Conservation (phyloP, 2,113 vertebrate genomes). For the Lonchura striata region DNA sequence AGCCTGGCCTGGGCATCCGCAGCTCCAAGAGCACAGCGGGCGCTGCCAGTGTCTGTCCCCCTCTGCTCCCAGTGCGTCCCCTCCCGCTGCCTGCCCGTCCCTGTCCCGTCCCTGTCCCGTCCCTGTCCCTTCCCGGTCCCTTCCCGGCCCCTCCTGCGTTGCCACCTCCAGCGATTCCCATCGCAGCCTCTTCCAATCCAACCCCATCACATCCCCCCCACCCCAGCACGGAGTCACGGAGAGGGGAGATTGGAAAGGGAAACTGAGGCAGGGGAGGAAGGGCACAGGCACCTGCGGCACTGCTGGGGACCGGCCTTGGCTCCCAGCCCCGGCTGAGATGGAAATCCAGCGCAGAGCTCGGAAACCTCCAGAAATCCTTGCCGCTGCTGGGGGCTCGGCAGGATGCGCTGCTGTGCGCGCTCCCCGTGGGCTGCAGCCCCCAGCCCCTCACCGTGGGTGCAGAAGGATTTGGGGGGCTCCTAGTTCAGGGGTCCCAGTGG, state of each 20-base stretch:
- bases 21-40: too few relatives aligned
- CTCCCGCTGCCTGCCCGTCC: not conserved
- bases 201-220: not conserved
- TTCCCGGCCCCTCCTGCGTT: too few relatives aligned
- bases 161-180: not conserved
- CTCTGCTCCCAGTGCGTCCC: not conserved
- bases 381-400: not conserved
- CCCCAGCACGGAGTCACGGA: fast-evolving
- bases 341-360: not conserved
- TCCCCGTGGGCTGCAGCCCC: not conserved
- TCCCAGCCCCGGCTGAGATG: not conserved
- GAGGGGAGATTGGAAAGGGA: not conserved
- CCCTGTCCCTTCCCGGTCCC: not conserved
- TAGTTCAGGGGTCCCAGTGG: not conserved
- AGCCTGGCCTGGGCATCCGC: not conserved
- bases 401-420: fast-evolving
- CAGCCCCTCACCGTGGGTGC: fast-evolving
- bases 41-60: not conserved
- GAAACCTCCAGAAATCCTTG: constrained; percentile 12
- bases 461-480: not conserved
- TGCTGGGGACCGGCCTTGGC: not conserved
- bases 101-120: not conserved
- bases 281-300: not conserved
- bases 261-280: not conserved
- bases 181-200: fast-evolving